These are phyloP conservation scores for Danionella cerebrum DNA, from an alignment of 2,113 vertebrate genomes.

Conservation along the genomic window DNA sequence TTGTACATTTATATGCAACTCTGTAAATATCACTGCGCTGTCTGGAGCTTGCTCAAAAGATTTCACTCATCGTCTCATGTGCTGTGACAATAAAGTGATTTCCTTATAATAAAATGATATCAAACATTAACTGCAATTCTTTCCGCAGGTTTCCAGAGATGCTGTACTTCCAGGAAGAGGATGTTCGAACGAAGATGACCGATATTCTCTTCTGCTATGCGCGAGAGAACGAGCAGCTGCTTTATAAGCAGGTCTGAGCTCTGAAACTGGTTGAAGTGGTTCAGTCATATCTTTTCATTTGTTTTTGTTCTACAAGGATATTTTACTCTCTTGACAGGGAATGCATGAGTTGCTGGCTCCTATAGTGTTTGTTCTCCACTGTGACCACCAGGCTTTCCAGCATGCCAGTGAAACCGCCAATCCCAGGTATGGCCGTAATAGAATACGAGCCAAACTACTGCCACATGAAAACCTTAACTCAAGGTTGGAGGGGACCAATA, in stretches of 20 bases:
- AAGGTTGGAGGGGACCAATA: too few relatives aligned
- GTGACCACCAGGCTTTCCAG: constrained; percentile 94
- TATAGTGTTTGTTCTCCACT: constrained; percentile 90
- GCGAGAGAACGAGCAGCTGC: constrained; percentile 94
- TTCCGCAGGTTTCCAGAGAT: constrained; percentile 88
- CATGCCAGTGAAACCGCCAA: constrained; percentile 90
- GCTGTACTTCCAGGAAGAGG: constrained; percentile 92
- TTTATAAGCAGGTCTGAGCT: constrained; percentile 89
- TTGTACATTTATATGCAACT: too few relatives aligned
- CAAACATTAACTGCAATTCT: neutral
- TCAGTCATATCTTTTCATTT: neutral
- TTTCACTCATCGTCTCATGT: too few relatives aligned
- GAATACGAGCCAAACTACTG: too few relatives aligned
- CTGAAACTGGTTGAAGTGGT: neutral
- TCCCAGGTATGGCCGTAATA: constrained; percentile 87
- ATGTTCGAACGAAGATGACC: constrained; percentile 91
- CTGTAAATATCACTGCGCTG: too few relatives aligned
- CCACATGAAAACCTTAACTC: too few relatives aligned
- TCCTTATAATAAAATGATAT: neutral
- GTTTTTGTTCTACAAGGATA: too few relatives aligned
- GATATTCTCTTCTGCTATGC: constrained; percentile 98
- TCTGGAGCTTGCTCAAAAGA: too few relatives aligned
- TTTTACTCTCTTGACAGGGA: constrained; percentile 72
- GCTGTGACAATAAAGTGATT: too few relatives aligned
- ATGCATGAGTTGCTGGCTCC: constrained; percentile 97